phyloP scores from a whole-genome alignment of 2,113 vertebrate genomes.

The Copsychus sechellarum region DNA sequence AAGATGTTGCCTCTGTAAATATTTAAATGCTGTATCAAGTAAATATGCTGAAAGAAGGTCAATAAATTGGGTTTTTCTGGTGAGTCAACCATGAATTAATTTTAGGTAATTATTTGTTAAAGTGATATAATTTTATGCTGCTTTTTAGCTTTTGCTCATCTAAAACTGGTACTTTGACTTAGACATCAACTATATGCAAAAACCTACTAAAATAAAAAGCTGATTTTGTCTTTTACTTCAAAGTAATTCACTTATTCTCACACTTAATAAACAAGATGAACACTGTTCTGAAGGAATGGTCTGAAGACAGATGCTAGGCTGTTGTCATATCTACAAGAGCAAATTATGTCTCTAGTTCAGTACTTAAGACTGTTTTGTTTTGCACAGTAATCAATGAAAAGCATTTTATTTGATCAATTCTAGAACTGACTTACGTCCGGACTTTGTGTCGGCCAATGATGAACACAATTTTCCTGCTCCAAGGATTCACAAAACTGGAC shows the following conservation, averaged over 20 bases:
- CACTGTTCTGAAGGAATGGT: background rate
- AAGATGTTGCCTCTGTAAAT: background rate
- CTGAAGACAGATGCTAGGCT: background rate
- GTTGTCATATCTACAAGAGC: background rate
- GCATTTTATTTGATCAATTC: background rate
- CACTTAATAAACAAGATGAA: background rate
- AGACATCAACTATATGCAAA: background rate
- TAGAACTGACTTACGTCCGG: conserved; percentile 78
- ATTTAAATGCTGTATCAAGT: background rate
- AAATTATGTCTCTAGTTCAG: background rate
- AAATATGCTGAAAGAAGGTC: background rate
- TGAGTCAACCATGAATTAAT: background rate
- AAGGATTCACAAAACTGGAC: conserved; percentile 92
- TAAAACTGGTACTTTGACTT: background rate
- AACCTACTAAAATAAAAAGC: background rate
- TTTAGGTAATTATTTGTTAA: background rate
- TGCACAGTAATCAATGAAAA: background rate
- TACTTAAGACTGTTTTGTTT: background rate
- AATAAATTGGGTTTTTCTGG: background rate
- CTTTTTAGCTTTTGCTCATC: background rate
- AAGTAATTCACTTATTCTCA: background rate
- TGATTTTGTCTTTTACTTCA: background rate
- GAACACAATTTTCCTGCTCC: conserved; percentile 89
- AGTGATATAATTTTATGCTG: background rate
- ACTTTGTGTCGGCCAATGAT: conserved; percentile 91